These are phyloP conservation scores for Psilopsiagon aymara DNA, from an alignment of 2,113 vertebrate species.

Conservation along the genomic window DNA sequence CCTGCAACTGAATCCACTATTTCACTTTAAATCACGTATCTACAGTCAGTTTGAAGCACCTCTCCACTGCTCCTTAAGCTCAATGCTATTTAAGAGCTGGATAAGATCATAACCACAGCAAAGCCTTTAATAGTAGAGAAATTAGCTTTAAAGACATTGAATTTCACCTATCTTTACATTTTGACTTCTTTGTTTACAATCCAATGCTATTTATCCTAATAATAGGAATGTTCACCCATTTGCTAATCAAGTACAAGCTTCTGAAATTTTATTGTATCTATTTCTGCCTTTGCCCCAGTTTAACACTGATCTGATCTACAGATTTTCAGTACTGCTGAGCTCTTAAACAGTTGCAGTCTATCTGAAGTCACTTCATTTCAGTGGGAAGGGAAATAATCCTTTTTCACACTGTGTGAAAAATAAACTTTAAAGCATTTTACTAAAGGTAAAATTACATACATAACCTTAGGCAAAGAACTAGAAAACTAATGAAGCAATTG, in stretches of 20 bases:
- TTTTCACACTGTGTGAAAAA: neutral
- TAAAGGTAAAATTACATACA: neutral
- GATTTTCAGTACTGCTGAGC: neutral
- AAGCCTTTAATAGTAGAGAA: neutral
- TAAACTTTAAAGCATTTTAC: neutral
- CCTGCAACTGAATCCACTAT: neutral
- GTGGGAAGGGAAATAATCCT: neutral
- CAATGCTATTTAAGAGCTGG: neutral
- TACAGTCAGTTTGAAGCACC: neutral
- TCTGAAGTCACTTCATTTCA: neutral
- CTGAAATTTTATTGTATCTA: neutral
- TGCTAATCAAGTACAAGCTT: neutral
- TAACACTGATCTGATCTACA: neutral
- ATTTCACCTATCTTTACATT: neutral
- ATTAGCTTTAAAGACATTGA: neutral
- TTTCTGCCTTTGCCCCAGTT: neutral
- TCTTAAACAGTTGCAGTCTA: neutral
- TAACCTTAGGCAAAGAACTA: neutral
- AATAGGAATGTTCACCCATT: neutral
- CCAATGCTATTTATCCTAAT: neutral
- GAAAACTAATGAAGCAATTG: neutral
- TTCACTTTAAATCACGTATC: neutral
- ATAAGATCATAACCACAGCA: neutral
- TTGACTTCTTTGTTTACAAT: neutral
- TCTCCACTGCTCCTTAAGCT: neutral